Conservation (phyloP, 2,888 invertebrate genomes). For the Sarcophaga carnaria region DNA sequence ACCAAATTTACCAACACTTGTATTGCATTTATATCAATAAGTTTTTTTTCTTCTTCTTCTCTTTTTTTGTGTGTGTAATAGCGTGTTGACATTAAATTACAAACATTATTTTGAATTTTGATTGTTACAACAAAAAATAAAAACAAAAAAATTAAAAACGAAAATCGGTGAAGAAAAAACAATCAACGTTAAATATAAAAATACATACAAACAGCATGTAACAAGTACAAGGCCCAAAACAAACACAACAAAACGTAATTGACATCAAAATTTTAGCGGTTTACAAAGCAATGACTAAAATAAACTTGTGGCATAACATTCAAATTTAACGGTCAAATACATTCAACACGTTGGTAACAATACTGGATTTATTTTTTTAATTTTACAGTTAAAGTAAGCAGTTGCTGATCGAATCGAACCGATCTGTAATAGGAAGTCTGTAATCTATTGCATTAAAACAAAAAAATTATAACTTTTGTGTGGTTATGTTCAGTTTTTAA, state of each 20-base stretch:
- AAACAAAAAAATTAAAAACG: background rate
- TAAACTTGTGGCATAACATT: background rate
- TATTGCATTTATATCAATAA: background rate
- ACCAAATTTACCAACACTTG: background rate
- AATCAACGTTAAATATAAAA: too few species aligned
- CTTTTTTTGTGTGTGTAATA: background rate
- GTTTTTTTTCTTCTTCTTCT: background rate
- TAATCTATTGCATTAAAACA: too few species aligned
- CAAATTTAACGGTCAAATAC: constrained; percentile 8
- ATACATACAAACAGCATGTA: background rate
- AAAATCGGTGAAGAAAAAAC: background rate
- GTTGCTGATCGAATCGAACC: too few species aligned
- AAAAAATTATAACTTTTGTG: too few species aligned
- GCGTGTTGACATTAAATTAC: constrained; percentile 31
- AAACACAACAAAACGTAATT: background rate
- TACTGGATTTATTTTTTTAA: too few species aligned
- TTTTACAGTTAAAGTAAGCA: too few species aligned
- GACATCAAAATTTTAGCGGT: background rate
- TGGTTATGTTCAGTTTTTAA: too few species aligned
- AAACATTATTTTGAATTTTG: background rate
- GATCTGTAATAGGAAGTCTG: too few species aligned
- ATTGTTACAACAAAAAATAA: background rate
- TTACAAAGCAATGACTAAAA: background rate
- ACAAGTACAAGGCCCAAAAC: background rate
- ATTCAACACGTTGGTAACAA: background rate